A percentile compares a stretch with the other conserved stretches of the same genome.
Evolutionary conservation across 2,113 vertebrate species (phyloP).

Genomic region (Perognathus longimembris): DNA sequence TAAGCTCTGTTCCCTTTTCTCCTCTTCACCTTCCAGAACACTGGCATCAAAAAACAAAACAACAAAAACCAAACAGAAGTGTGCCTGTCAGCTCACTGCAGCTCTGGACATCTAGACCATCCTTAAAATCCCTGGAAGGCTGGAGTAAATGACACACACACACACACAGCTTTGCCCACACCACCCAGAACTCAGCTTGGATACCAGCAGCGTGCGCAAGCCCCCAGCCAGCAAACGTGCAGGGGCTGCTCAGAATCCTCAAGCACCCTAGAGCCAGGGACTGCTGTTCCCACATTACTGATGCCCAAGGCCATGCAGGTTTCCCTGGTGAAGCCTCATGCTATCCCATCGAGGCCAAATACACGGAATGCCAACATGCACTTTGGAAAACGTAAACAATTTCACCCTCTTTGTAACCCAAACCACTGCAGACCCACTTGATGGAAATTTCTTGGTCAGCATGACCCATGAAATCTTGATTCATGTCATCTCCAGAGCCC

Average conservation of each 20-base stretch:
- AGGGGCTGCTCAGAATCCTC: background rate
- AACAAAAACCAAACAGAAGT: background rate
- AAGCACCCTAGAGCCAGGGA: background rate
- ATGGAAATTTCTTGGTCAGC: background rate
- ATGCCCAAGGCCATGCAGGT: background rate
- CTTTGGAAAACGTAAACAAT: background rate
- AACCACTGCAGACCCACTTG: background rate
- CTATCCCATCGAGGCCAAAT: background rate
- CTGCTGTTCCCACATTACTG: background rate
- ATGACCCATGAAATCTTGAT: background rate
- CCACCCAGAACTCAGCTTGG: background rate
- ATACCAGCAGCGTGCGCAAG: fast-evolving
- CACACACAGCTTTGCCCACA: background rate
- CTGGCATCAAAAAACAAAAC: background rate
- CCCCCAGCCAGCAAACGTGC: background rate
- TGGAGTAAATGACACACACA: background rate
- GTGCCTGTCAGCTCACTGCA: background rate
- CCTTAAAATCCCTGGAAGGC: background rate
- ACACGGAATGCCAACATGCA: background rate
- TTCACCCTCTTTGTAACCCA: background rate
- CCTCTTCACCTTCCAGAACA: background rate
- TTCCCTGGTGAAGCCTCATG: background rate
- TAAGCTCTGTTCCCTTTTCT: background rate
- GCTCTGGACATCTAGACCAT: background rate
- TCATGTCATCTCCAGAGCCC: background rate